Conservation (phyloP, 2,113 vertebrate species). For the Acrocephalus arundinaceus region DNA sequence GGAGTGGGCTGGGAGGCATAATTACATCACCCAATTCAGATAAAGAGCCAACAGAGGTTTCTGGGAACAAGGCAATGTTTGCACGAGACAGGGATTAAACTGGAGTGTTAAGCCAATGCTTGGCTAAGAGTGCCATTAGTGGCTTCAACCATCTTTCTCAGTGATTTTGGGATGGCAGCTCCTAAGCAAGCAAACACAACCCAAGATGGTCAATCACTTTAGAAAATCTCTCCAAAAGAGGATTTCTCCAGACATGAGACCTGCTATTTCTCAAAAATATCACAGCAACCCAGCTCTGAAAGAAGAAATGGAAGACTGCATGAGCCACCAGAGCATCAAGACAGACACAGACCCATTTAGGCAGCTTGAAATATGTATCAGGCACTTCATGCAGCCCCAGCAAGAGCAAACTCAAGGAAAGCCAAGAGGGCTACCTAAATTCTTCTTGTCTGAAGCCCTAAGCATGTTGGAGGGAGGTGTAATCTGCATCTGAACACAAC, state of each 20-base stretch:
- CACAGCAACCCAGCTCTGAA: background rate
- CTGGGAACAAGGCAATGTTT: background rate
- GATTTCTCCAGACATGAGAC: background rate
- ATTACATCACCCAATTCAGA: background rate
- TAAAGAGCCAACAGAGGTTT: background rate
- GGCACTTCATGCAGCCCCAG: background rate
- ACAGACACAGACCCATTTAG: background rate
- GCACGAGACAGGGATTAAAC: background rate
- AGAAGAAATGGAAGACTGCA: background rate
- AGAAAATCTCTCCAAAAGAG: background rate
- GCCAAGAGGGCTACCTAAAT: background rate
- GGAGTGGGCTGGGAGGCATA: background rate
- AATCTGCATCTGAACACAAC: background rate
- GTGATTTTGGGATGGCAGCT: background rate
- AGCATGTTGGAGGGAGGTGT: background rate
- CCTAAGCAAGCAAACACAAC: background rate
- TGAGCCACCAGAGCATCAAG: background rate
- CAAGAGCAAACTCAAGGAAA: background rate
- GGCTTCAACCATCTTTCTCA: background rate
- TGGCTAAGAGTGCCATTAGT: background rate
- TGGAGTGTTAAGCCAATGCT: background rate
- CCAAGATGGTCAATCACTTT: background rate
- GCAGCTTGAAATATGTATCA: background rate
- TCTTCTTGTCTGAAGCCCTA: background rate
- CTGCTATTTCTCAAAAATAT: background rate